Conservation (phyloP, 2,113 vertebrate species). For the Chitala chitala region DNA sequence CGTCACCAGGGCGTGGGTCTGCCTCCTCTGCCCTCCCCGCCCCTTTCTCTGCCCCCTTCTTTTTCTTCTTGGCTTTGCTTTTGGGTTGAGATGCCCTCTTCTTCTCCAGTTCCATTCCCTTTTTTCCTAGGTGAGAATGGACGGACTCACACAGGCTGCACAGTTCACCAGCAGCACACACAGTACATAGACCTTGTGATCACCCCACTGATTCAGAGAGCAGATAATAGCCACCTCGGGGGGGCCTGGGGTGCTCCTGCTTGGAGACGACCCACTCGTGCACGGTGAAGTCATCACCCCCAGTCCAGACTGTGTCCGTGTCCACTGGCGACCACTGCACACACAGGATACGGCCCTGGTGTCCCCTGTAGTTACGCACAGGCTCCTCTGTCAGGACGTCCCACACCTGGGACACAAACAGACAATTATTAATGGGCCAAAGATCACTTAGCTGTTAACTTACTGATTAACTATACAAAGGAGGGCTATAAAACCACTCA, state of each 20-base stretch:
- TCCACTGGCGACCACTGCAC: conserved; percentile 88
- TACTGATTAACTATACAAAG: too few relatives aligned
- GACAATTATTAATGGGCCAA: background rate
- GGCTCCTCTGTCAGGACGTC: conserved; percentile 79
- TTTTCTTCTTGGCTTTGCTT: conserved; percentile 79
- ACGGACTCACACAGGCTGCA: background rate
- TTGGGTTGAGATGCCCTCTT: conserved; percentile 65
- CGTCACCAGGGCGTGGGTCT: conserved; percentile 49
- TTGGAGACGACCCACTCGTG: conserved; percentile 81
- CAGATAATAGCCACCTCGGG: conserved; percentile 66
- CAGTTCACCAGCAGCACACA: too few relatives aligned
- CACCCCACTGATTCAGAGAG: background rate
- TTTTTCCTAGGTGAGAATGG: conserved; percentile 69
- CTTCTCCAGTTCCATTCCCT: conserved; percentile 73
- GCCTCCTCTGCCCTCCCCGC: conserved; percentile 42
- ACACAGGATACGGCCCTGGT: conserved; percentile 76
- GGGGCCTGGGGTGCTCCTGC: conserved; percentile 79
- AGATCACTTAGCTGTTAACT: too few relatives aligned
- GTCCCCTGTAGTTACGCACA: conserved; percentile 84
- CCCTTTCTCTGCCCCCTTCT: conserved; percentile 46
- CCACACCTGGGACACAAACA: conserved; percentile 74
- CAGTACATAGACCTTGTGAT: background rate
- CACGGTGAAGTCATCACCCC: conserved; percentile 89
- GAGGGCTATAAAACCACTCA: too few relatives aligned
- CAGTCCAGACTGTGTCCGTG: conserved; percentile 80